A percentile compares a stretch with the other conserved stretches of the same genome.
Conservation (phyloP, 2,797 vertebrate genomes). For the Paramormyrops hopkinsi region DNA sequence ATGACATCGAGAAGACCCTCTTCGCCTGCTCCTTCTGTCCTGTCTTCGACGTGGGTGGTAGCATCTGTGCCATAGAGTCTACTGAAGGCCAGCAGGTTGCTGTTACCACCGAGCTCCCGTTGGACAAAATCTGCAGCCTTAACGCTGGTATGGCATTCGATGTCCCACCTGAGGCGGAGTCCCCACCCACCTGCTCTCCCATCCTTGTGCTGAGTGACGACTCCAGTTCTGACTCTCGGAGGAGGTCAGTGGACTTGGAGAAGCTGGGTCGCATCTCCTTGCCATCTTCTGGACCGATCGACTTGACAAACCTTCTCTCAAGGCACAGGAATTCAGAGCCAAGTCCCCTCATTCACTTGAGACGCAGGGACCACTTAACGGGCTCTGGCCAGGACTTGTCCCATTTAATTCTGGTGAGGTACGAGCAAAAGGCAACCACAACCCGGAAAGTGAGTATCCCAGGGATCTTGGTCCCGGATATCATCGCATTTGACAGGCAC, state of each 20-base stretch:
- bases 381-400: slow-evolving; percentile 83
- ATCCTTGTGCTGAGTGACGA: slow-evolving; percentile 51
- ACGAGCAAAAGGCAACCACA: slow-evolving; percentile 75
- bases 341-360: slow-evolving; percentile 73
- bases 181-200: slow-evolving; percentile 41
- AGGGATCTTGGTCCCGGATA: slow-evolving; percentile 85
- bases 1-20: slow-evolving; percentile 76
- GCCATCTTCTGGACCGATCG: slow-evolving; percentile 57
- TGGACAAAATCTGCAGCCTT: slow-evolving; percentile 81
- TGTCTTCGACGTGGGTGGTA: slow-evolving; percentile 75
- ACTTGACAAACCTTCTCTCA: slow-evolving; percentile 77
- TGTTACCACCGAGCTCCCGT: slow-evolving; percentile 79
- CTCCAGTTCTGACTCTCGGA: slow-evolving; percentile 49
- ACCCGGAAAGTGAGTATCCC: slow-evolving; percentile 83
- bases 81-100: slow-evolving; percentile 71
- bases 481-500: slow-evolving; percentile 74
- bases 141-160: slow-evolving; percentile 72
- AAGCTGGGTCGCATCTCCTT: slow-evolving; percentile 56
- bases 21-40: slow-evolving; percentile 76
- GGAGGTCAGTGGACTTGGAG: slow-evolving; percentile 61
- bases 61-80: slow-evolving; percentile 73
- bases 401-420: slow-evolving; percentile 82
- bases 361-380: slow-evolving; percentile 66
- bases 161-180: slow-evolving; percentile 47
- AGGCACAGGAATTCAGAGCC: slow-evolving; percentile 67